A percentile compares a stretch with the other conserved stretches of the same genome.
These are phyloP conservation scores for Cantharis rustica DNA, from an alignment of 2,888 invertebrate species.

Conservation along the genomic window DNA sequence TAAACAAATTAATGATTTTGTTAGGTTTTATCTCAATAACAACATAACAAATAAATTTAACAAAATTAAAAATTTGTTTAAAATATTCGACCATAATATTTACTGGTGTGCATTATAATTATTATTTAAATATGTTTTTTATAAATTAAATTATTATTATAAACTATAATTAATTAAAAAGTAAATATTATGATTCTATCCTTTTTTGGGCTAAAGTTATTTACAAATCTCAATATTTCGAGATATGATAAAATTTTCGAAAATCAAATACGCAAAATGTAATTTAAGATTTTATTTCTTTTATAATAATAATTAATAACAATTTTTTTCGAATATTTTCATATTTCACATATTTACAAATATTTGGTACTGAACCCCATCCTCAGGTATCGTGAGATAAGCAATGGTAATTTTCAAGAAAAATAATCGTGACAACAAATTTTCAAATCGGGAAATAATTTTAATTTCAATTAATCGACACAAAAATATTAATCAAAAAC, in stretches of 20 bases:
- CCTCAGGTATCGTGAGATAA: conserved; percentile 43
- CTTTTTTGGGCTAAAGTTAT: not conserved
- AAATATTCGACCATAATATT: conserved; percentile 41
- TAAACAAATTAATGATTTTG: conserved; percentile 40
- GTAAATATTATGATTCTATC: not conserved
- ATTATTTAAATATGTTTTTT: not conserved
- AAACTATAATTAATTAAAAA: not conserved
- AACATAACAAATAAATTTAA: conserved; percentile 33
- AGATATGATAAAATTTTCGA: not conserved
- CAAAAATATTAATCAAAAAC: conserved; percentile 14
- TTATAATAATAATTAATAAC: not conserved
- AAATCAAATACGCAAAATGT: not conserved
- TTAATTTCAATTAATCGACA: not conserved
- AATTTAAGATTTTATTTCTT: not conserved
- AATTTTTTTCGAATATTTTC: not conserved
- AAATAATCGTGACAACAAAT: conserved; percentile 1
- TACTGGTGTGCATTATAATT: conserved; percentile 21
- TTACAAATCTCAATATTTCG: not conserved
- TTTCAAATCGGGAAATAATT: not conserved
- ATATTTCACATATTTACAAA: conserved; percentile 40
- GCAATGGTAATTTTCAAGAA: conserved; percentile 29
- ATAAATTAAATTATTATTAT: not conserved
- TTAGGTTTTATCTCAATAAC: conserved; percentile 36
- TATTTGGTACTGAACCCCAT: conserved; percentile 45
- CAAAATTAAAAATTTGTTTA: conserved; percentile 39